Evolutionary conservation across 2,797 vertebrate species (phyloP).

Genomic region (Champsocephalus gunnari): DNA sequence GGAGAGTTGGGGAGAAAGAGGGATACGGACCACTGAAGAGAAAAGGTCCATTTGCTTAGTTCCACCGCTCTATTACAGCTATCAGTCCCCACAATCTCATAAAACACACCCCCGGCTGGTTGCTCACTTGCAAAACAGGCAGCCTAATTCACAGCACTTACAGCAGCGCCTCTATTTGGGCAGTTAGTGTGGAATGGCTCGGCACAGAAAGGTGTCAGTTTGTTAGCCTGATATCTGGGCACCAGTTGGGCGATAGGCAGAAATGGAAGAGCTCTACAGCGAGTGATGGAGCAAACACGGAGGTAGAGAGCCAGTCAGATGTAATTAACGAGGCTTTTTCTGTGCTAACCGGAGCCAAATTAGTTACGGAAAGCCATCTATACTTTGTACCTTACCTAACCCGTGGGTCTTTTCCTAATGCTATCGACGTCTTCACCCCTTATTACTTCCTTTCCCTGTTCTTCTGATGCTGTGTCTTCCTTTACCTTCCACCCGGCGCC

Average conservation of each 20-base stretch:
- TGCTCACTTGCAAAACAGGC: slow-evolving; percentile 64
- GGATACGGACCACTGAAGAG: slow-evolving; percentile 59
- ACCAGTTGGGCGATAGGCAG: slow-evolving; percentile 68
- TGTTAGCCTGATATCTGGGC: slow-evolving; percentile 49
- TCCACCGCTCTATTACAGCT: slow-evolving; percentile 62
- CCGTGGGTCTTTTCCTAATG: slow-evolving; percentile 48
- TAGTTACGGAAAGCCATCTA: slow-evolving; percentile 49
- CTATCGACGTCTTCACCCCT: slow-evolving; percentile 23
- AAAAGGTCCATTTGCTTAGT: slow-evolving; percentile 72
- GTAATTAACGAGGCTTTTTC: slow-evolving; percentile 55
- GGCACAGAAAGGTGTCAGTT: slow-evolving; percentile 42
- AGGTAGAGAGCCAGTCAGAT: slow-evolving; percentile 46
- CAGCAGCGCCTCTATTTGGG: slow-evolving; percentile 45
- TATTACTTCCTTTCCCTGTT: slow-evolving; percentile 21
- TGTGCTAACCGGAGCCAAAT: slow-evolving; percentile 54
- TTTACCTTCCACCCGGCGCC: slow-evolving; percentile 28
- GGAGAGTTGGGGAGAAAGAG: slow-evolving; percentile 59
- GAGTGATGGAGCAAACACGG: slow-evolving; percentile 44
- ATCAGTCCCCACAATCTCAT: slow-evolving; percentile 65
- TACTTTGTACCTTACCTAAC: slow-evolving; percentile 51
- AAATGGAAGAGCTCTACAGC: slow-evolving; percentile 41
- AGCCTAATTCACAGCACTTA: slow-evolving; percentile 60
- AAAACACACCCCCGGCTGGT: slow-evolving; percentile 68
- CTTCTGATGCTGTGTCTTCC: slow-evolving; percentile 36
- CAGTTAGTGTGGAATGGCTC: slow-evolving; percentile 53